phyloP scores from a whole-genome alignment of 1,140 invertebrate species.

The Trichonephila inaurata region DNA sequence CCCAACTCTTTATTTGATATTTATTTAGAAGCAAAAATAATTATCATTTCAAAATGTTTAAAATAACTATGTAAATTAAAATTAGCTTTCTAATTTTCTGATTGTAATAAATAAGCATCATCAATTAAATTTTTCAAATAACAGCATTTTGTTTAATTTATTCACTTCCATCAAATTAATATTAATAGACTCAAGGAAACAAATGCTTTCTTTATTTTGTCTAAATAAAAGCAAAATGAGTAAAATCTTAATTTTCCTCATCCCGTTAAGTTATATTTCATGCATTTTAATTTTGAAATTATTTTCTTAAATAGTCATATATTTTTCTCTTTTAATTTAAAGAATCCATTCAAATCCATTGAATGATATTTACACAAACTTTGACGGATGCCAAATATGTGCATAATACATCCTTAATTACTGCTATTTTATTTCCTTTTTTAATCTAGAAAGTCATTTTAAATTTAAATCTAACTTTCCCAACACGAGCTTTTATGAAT shows the following conservation, averaged over 20 bases:
- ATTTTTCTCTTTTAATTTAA: neutral
- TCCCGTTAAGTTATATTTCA: neutral
- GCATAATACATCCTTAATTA: neutral
- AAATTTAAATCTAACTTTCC: neutral
- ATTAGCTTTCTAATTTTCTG: neutral
- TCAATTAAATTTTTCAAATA: neutral
- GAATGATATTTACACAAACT: neutral
- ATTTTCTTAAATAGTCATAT: neutral
- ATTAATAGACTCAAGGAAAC: neutral
- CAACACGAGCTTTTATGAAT: neutral
- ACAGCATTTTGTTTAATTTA: neutral
- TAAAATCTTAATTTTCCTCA: neutral
- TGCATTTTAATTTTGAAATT: neutral
- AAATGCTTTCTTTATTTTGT: constrained; percentile 7
- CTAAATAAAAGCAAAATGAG: neutral
- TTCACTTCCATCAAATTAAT: neutral
- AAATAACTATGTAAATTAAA: neutral
- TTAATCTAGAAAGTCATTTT: neutral
- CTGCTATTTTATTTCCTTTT: neutral
- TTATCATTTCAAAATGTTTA: neutral
- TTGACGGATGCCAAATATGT: neutral
- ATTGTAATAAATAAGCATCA: neutral
- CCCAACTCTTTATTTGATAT: neutral
- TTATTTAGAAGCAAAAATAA: neutral
- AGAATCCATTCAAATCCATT: neutral